These are phyloP conservation scores for Drosophila santomea DNA, from an alignment of 1,140 invertebrate genomes.

Conservation along the genomic window DNA sequence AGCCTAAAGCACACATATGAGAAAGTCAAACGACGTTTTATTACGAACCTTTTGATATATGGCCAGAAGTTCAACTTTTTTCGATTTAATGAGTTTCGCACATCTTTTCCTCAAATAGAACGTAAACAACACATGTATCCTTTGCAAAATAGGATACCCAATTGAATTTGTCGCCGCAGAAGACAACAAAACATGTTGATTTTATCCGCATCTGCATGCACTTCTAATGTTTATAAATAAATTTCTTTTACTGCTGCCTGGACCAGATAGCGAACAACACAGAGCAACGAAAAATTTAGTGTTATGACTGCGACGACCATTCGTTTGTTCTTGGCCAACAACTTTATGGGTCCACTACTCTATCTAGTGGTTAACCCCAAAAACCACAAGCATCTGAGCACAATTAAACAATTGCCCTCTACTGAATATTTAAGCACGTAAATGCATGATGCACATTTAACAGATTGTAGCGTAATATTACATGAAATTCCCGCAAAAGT, in stretches of 20 bases:
- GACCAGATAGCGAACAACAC: slow-evolving; percentile 13
- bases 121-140: neutral
- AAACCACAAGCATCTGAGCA: neutral
- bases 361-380: neutral
- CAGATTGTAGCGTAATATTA: neutral
- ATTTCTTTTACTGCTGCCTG: slow-evolving; percentile 29
- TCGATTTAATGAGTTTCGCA: slow-evolving; percentile 15
- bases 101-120: neutral
- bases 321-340: slow-evolving; percentile 24
- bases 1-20: neutral
- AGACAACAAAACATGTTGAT: slow-evolving; percentile 7
- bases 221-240: slow-evolving; percentile 37
- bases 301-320: slow-evolving; percentile 32
- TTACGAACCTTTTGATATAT: slow-evolving; percentile 4
- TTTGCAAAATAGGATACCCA: neutral
- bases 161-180: neutral
- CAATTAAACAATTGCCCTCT: neutral
- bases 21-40: slow-evolving; percentile 6
- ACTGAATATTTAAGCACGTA: slow-evolving; percentile 4
- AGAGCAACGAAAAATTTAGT: slow-evolving; percentile 30
- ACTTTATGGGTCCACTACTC: slow-evolving; percentile 17
- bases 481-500: neutral
- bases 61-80: slow-evolving; percentile 21
- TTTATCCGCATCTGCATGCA: neutral
- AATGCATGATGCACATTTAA: neutral